These are phyloP conservation scores for Hippocampus mohnikei DNA, from an alignment of 2,113 vertebrate genomes.

Conservation along the genomic window DNA sequence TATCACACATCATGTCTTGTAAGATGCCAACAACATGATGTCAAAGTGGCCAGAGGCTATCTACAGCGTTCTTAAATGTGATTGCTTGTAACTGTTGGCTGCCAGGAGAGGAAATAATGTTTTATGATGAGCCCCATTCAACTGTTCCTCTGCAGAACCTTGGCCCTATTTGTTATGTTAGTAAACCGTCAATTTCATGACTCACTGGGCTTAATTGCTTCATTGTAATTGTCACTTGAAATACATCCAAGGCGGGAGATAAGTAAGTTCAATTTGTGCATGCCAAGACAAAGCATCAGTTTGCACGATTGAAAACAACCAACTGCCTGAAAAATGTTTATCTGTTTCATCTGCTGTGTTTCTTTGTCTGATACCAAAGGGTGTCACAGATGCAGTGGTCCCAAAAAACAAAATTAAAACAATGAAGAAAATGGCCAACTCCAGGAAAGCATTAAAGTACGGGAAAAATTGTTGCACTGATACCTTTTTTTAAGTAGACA, in stretches of 20 bases:
- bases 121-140: slow-evolving; percentile 18
- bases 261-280: slow-evolving; percentile 46
- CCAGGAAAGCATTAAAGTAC: background rate
- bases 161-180: slow-evolving; percentile 31
- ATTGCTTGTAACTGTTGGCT: slow-evolving; percentile 6
- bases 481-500: too few species aligned
- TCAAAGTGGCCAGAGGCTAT: background rate
- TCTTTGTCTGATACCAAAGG: background rate
- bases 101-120: slow-evolving; percentile 5
- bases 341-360: slow-evolving; percentile 4
- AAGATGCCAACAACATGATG: background rate
- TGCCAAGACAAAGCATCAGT: slow-evolving; percentile 35
- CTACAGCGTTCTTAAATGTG: background rate
- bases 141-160: slow-evolving; percentile 20
- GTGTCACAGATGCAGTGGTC: background rate
- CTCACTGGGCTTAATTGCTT: slow-evolving; percentile 57
- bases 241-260: slow-evolving; percentile 54
- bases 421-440: background rate
- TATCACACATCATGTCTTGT: background rate
- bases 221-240: slow-evolving; percentile 59
- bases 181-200: slow-evolving; percentile 66
- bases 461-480: too few species aligned
- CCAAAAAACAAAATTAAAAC: background rate
- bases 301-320: slow-evolving; percentile 13
- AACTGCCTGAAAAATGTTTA: background rate